Percentiles rank a stretch among this genome's conserved stretches.
Conservation (phyloP, 2,797 vertebrate species). For the Poecilia wingei region DNA sequence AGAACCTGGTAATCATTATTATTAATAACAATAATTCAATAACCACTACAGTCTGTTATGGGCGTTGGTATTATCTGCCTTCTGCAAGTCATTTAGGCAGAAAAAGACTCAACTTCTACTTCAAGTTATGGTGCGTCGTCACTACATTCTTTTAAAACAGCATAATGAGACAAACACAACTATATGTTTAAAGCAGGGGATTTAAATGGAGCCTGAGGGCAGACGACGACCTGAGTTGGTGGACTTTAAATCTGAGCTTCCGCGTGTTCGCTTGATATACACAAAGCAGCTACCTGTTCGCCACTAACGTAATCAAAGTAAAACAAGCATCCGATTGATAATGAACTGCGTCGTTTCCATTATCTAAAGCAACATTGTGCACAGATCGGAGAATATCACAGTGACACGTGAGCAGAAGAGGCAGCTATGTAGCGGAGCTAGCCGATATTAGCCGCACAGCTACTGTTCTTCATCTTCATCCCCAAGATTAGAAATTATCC, state of each 20-base stretch:
- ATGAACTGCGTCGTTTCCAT: neutral
- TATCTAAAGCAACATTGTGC: conserved; percentile 32
- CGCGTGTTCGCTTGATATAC: too few relatives aligned
- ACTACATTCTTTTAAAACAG: neutral
- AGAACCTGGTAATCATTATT: neutral
- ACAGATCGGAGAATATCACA: conserved; percentile 56
- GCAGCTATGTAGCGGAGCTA: conserved; percentile 55
- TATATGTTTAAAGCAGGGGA: too few relatives aligned
- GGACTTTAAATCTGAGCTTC: conserved; percentile 23
- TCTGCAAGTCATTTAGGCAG: neutral
- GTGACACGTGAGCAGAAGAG: conserved; percentile 80
- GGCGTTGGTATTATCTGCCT: neutral
- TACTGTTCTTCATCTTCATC: conserved; percentile 14
- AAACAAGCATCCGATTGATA: fast-evolving
- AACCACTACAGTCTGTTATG: neutral
- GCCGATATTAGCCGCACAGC: conserved; percentile 49
- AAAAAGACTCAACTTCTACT: neutral
- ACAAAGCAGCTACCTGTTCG: neutral
- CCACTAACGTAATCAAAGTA: fast-evolving
- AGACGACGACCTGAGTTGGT: neutral
- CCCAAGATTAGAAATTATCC: neutral
- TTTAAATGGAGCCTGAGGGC: neutral
- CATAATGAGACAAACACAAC: too few relatives aligned
- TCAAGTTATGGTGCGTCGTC: neutral
- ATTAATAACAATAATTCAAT: neutral